Evolutionary conservation across 2,888 invertebrate genomes (phyloP).

Genomic region (Chouioia cunea): DNA sequence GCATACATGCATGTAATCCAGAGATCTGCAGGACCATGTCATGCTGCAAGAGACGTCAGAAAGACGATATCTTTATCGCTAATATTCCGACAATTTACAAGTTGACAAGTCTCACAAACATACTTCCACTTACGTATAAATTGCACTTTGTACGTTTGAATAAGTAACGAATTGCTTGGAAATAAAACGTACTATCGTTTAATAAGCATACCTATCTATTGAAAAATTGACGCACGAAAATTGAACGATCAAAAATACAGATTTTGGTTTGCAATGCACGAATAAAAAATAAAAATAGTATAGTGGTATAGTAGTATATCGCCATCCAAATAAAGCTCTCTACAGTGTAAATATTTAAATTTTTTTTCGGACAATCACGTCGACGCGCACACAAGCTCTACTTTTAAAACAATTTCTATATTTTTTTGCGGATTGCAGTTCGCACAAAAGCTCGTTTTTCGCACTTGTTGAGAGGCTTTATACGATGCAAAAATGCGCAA

Average conservation of each 20-base stretch:
- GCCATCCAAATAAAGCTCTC: too few species aligned
- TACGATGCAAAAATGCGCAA: slow-evolving; percentile 29
- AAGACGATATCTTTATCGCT: too few species aligned
- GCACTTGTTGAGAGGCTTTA: slow-evolving; percentile 39
- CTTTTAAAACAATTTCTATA: slow-evolving; percentile 28
- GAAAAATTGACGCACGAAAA: not conserved
- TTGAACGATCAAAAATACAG: slow-evolving; percentile 7
- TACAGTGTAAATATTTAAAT: slow-evolving; percentile 27
- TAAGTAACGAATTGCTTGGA: too few species aligned
- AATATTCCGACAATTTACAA: too few species aligned
- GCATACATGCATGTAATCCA: too few species aligned
- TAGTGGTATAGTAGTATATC: not conserved
- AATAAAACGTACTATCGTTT: too few species aligned
- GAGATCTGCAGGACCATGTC: too few species aligned
- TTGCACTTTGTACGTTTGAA: too few species aligned
- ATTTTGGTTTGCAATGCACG: not conserved
- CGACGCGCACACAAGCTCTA: slow-evolving; percentile 4
- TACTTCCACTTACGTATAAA: not conserved
- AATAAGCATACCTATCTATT: too few species aligned
- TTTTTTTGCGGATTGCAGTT: slow-evolving; percentile 24
- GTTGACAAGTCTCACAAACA: not conserved
- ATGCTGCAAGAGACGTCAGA: too few species aligned
- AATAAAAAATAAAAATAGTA: slow-evolving; percentile 15
- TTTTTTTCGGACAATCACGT: slow-evolving; percentile 16
- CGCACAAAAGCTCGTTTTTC: slow-evolving; percentile 28